Evolutionary conservation across 2,797 vertebrate species (phyloP).

Genomic region (Myotis daubentonii): DNA sequence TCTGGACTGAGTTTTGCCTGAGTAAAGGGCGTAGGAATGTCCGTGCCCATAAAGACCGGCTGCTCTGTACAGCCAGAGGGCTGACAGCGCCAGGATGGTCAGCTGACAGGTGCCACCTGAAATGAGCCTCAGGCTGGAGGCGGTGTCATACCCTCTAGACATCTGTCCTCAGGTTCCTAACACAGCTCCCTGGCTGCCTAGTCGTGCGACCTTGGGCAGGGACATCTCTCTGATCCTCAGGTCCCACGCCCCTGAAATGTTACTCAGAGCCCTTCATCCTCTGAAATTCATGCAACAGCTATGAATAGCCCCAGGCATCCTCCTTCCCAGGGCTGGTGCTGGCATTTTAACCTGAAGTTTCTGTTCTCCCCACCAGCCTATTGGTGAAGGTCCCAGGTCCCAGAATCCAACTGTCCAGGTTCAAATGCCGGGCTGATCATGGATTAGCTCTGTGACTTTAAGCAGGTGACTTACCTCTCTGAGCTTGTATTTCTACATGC

Average conservation of each 20-base stretch:
- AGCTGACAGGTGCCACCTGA: conserved; percentile 41
- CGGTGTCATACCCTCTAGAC: neutral
- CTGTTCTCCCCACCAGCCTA: neutral
- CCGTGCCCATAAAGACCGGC: neutral
- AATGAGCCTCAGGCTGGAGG: neutral
- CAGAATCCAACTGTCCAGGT: neutral
- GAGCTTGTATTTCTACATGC: neutral
- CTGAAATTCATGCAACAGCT: neutral
- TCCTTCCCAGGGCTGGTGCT: neutral
- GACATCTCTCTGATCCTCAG: neutral
- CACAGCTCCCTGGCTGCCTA: neutral
- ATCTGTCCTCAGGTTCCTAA: conserved; percentile 51
- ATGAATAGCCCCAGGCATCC: neutral
- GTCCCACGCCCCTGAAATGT: neutral
- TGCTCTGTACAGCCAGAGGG: neutral
- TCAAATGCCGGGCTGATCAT: neutral
- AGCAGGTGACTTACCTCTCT: neutral
- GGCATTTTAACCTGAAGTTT: neutral
- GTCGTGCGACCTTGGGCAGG: conserved; percentile 29
- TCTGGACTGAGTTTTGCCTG: conserved; percentile 1
- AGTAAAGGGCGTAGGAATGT: conserved; percentile 45
- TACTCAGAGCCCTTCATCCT: neutral
- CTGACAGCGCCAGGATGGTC: neutral
- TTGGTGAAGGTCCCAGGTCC: neutral
- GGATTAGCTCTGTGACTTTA: neutral